Evolutionary conservation across 2,888 invertebrate genomes (phyloP).

Genomic region (Invenusta paracnida): DNA sequence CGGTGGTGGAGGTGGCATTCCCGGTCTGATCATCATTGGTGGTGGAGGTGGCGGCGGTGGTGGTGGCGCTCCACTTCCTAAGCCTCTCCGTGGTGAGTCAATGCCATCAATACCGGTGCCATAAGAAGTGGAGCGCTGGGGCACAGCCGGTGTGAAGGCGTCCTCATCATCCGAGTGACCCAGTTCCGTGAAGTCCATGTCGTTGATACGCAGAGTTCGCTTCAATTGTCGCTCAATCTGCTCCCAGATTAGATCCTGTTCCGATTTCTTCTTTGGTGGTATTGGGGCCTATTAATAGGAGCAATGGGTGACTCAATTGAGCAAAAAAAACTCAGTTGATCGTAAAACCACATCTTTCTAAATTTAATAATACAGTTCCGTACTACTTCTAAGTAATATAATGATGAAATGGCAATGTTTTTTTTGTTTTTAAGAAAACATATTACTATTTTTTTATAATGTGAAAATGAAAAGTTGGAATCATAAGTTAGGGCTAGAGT

Average conservation of each 20-base stretch:
- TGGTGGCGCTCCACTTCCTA: conserved; percentile 48
- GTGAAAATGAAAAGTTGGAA: no score
- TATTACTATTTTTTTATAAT: no score
- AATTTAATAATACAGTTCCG: no score
- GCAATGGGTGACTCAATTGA: conserved; percentile 19
- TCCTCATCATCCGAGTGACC: conserved; percentile 76
- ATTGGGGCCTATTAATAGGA: conserved; percentile 46
- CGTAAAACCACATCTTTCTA: no score
- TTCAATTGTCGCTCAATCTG: conserved; percentile 65
- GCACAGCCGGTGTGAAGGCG: conserved; percentile 49
- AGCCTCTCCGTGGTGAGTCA: conserved; percentile 57
- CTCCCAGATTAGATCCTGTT: conserved; percentile 92
- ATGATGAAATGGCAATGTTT: no score
- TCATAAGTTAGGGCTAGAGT: no score
- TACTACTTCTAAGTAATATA: no score
- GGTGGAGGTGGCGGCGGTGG: conserved; percentile 52
- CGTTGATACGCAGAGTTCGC: conserved; percentile 73
- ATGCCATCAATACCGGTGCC: no score
- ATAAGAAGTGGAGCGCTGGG: conserved; percentile 49
- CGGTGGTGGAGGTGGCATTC: conserved; percentile 48
- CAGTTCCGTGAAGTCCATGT: conserved; percentile 91
- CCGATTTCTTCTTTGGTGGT: conserved; percentile 65
- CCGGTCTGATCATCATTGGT: conserved; percentile 47
- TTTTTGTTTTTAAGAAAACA: no score
- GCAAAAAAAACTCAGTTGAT: conserved; percentile 68